Conservation (phyloP, 2,113 vertebrate genomes). For the Sprattus sprattus region DNA sequence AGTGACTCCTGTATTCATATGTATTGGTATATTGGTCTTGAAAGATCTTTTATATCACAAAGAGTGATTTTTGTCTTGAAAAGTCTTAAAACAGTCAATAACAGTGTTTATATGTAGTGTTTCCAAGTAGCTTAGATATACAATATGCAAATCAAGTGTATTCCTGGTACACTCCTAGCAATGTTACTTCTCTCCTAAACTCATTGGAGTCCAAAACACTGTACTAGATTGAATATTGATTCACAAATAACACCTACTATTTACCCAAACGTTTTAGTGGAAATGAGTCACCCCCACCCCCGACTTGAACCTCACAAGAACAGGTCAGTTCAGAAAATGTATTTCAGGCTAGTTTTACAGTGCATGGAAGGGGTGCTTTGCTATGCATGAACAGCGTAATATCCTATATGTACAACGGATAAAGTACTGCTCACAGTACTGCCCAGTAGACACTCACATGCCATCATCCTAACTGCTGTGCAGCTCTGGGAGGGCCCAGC, state of each 20-base stretch:
- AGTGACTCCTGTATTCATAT: not conserved
- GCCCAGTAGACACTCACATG: conserved; percentile 63
- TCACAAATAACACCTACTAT: not conserved
- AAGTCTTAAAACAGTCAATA: too few species aligned
- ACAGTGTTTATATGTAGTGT: too few species aligned
- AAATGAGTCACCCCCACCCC: too few species aligned
- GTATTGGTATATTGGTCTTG: not conserved
- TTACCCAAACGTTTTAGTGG: too few species aligned
- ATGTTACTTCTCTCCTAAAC: not conserved
- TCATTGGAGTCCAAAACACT: not conserved
- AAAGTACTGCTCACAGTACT: not conserved
- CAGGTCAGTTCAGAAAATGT: not conserved
- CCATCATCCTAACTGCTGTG: conserved; percentile 53
- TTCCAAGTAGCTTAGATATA: not conserved
- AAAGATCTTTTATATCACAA: too few species aligned
- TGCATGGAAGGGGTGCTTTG: not conserved
- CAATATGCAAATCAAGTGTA: not conserved
- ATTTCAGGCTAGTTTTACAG: not conserved
- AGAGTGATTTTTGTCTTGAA: too few species aligned
- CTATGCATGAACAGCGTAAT: too few species aligned
- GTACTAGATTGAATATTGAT: too few species aligned
- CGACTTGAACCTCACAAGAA: not conserved
- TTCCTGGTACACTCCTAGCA: not conserved
- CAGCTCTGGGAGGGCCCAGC: conserved; percentile 61
- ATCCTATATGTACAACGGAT: too few species aligned